Conservation (phyloP, 2,888 invertebrate genomes). For the Cosmorhoe ocellata region DNA sequence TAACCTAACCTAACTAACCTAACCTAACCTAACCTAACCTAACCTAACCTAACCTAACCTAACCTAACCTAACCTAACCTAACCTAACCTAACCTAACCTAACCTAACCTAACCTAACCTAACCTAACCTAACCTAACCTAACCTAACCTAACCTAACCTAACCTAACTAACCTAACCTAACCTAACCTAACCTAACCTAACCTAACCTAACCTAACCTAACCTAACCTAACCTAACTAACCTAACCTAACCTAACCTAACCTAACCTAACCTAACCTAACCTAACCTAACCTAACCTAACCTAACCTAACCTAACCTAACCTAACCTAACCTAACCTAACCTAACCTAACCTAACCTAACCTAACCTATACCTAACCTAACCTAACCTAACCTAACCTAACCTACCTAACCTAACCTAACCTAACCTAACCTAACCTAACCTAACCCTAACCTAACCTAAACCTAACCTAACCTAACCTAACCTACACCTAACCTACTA, state of each 20-base stretch:
- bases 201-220: conserved; percentile 37
- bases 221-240: conserved; percentile 31
- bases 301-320: conserved; percentile 24
- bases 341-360: conserved; percentile 31
- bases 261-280: conserved; percentile 29
- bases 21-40: conserved; percentile 25
- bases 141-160: conserved; percentile 22
- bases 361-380: conserved; percentile 26
- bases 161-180: conserved; percentile 24
- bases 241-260: conserved; percentile 21
- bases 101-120: conserved; percentile 25
- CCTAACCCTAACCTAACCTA: conserved; percentile 20
- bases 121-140: conserved; percentile 19
- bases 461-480: too few species aligned
- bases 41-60: conserved; percentile 25
- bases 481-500: conserved; percentile 26
- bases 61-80: conserved; percentile 22
- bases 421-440: conserved; percentile 17
- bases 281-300: conserved; percentile 26
- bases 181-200: conserved; percentile 23
- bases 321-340: conserved; percentile 27
- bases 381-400: conserved; percentile 25
- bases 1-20: conserved; percentile 31
- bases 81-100: conserved; percentile 27
- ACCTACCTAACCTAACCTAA: conserved; percentile 29